Base-by-base conservation (phyloP, 2,797 vertebrate genomes). In the Pagetopsis macropterus region DNA sequence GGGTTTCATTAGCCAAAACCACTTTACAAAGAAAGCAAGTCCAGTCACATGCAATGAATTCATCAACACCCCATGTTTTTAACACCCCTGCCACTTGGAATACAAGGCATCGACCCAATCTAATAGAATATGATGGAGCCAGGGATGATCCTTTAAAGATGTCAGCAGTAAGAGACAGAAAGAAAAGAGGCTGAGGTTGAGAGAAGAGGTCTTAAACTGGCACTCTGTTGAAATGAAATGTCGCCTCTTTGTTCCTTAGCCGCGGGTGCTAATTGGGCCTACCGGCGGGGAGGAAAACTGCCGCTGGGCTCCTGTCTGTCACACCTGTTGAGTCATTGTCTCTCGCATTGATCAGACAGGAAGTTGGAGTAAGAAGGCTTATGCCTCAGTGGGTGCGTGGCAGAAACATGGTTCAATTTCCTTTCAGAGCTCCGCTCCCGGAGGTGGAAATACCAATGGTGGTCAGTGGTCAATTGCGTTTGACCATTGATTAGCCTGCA, bases 261-360 rank as follows among this genome's bases (percentile, higher is more conserved):
- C 74, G 68, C 65, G 87, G 93, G 94, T 90, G 90, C 91, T 92
- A 91, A 92, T 93, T 94, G 89, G 91, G 70, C 82, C 88, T 71
- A 89, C 85, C 89, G 48, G 92, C 46, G 79, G 91, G 91, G 90
- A 91, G 85, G 86, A 81, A 81, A 81, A 84, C 92, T 81, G 75
- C 88, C 50, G 87, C 88, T 89, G 90, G 82, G 89, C 87, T 87
- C 85, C 90, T 93, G 92, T 94, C 95, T 90, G 84, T 92, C 88
- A 79, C 94, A 94, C 94, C 94, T 94, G 95, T 93, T 88, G 92
- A 89, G 92, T 83, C 89, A 92, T 94, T 94, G 93, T 94, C 78
- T 90, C 82, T 78, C 61, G 56, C 87, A 92, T 93, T 89, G 94
- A 95, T 93, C 87, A 77, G 88, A 91, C 88, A 90, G 88, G 88